Conservation (phyloP, 2,797 vertebrate species). For the Phataginus tricuspis region DNA sequence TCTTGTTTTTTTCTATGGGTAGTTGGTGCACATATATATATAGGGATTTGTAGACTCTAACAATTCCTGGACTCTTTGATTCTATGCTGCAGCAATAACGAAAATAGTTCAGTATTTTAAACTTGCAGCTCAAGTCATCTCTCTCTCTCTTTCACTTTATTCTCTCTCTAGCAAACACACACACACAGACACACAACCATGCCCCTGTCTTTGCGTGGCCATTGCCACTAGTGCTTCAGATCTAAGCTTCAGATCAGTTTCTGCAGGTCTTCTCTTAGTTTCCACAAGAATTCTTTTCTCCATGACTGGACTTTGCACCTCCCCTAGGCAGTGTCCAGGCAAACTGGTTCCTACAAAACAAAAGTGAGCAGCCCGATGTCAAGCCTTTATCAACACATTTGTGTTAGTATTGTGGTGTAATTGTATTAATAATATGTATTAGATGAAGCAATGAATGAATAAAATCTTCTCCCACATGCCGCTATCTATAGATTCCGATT, state of each 20-base stretch:
- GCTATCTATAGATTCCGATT: background rate
- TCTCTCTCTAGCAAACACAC: background rate
- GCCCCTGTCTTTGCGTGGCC: background rate
- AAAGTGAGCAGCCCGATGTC: background rate
- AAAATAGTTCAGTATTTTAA: background rate
- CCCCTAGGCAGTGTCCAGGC: background rate
- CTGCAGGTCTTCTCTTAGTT: background rate
- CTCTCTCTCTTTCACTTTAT: background rate
- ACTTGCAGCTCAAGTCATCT: background rate
- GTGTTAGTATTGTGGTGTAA: background rate
- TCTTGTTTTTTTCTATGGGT: background rate
- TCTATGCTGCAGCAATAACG: background rate
- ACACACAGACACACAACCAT: fast-evolving
- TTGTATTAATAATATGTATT: background rate
- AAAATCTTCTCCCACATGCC: background rate
- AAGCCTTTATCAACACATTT: background rate
- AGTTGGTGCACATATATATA: background rate
- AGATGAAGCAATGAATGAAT: background rate
- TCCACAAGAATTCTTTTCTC: background rate
- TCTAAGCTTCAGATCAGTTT: background rate
- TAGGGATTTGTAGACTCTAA: background rate
- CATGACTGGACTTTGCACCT: background rate
- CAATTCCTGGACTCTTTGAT: background rate
- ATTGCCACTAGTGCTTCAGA: background rate
- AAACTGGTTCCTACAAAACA: background rate